Evolutionary conservation across 2,797 vertebrate species (phyloP).

Genomic region (Pangasius larnaudii): DNA sequence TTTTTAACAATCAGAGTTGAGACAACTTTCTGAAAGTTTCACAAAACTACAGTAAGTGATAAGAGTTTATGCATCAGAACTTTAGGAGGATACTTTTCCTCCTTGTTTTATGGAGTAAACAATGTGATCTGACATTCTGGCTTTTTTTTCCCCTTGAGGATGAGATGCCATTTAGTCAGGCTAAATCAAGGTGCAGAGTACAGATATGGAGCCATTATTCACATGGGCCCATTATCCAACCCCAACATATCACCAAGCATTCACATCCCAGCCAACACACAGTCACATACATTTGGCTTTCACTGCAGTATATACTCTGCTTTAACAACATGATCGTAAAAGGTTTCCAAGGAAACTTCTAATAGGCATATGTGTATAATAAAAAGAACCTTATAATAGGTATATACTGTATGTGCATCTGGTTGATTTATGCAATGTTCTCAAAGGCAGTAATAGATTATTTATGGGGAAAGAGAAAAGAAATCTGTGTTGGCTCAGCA

Average conservation of each 20-base stretch:
- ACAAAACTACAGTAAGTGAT: neutral
- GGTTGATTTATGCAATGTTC: neutral
- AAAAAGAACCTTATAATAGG: neutral
- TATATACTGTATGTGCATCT: neutral
- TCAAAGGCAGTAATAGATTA: slow-evolving; percentile 11
- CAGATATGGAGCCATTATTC: slow-evolving; percentile 27
- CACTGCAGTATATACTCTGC: neutral
- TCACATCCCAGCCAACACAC: neutral
- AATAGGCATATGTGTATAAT: neutral
- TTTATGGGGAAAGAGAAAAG: slow-evolving; percentile 18
- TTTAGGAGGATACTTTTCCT: neutral
- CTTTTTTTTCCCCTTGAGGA: slow-evolving; percentile 9
- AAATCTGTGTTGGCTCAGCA: slow-evolving; percentile 38
- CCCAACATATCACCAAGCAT: neutral
- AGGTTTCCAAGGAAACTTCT: neutral
- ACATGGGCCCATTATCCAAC: slow-evolving; percentile 3
- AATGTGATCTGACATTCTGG: slow-evolving; percentile 2
- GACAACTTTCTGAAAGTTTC: neutral
- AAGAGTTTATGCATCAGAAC: neutral
- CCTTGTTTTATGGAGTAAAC: neutral
- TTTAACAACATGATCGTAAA: neutral
- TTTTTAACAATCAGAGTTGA: neutral
- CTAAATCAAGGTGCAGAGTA: slow-evolving; percentile 17
- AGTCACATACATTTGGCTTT: neutral
- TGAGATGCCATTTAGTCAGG: slow-evolving; percentile 22